phyloP scores from a whole-genome alignment of 2,113 vertebrate genomes.

The Coregonus clupeaformis region DNA sequence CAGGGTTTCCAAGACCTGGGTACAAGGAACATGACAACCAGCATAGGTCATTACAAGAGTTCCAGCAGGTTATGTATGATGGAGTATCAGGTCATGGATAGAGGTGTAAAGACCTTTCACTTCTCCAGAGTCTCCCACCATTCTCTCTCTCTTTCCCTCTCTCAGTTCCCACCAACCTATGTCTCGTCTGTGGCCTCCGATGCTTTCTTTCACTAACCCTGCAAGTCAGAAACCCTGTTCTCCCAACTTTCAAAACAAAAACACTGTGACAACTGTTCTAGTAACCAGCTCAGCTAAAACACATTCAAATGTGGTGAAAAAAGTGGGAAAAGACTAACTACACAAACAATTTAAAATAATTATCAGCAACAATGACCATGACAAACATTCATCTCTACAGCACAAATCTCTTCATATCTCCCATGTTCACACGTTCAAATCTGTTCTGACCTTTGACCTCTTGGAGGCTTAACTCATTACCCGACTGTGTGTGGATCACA shows the following conservation, averaged over 20 bases:
- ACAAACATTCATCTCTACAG: neutral
- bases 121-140: too few species aligned
- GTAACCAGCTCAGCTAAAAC: neutral
- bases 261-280: neutral
- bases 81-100: too few species aligned
- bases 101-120: too few species aligned
- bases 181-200: neutral
- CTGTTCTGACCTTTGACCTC: neutral
- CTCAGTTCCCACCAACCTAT: neutral
- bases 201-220: neutral
- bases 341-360: neutral
- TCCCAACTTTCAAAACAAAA: neutral
- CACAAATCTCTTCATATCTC: slow-evolving; percentile 10
- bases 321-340: neutral
- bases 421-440: too few species aligned
- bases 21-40: neutral
- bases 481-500: neutral
- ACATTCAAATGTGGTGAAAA: neutral
- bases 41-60: neutral
- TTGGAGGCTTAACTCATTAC: neutral
- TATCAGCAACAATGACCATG: neutral
- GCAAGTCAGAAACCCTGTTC: neutral
- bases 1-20: neutral
- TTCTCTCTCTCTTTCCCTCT: neutral
- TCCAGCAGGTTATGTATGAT: too few species aligned